phyloP scores from a whole-genome alignment of 2,113 vertebrate species.

The Gopherus evgoodei region DNA sequence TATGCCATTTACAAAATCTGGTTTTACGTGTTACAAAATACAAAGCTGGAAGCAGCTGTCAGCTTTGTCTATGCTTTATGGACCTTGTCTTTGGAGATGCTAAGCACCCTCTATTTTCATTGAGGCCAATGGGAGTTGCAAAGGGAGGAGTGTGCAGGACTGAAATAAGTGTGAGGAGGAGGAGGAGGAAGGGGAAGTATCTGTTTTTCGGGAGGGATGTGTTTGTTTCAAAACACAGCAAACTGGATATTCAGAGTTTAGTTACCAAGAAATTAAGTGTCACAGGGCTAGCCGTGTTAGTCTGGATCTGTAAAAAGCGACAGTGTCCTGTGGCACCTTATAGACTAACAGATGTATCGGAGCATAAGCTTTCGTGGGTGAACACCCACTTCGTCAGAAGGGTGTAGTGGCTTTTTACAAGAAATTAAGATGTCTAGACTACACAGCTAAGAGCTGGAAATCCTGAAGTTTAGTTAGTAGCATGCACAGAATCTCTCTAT shows the following conservation, averaged over 20 bases:
- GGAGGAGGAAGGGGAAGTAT: neutral
- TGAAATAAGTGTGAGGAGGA: neutral
- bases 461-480: neutral
- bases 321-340: too few species aligned
- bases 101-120: neutral
- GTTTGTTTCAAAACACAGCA: neutral
- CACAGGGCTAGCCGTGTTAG: too few species aligned
- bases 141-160: neutral
- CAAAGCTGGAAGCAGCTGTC: neutral
- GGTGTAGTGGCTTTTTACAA: too few species aligned
- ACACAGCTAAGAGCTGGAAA: neutral
- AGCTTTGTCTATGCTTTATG: neutral
- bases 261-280: neutral
- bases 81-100: neutral
- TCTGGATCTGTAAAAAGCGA: too few species aligned
- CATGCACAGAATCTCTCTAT: neutral
- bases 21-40: neutral
- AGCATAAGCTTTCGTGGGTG: too few species aligned
- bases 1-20: neutral
- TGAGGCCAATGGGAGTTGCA: neutral
- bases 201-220: neutral
- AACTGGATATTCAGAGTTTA: neutral
- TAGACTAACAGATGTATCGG: too few species aligned
- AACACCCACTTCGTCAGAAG: too few species aligned
- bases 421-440: neutral